These are phyloP conservation scores for Holothuria leucospilota DNA, from an alignment of 53 echinoderm and acorn worm genomes.

Conservation along the genomic window DNA sequence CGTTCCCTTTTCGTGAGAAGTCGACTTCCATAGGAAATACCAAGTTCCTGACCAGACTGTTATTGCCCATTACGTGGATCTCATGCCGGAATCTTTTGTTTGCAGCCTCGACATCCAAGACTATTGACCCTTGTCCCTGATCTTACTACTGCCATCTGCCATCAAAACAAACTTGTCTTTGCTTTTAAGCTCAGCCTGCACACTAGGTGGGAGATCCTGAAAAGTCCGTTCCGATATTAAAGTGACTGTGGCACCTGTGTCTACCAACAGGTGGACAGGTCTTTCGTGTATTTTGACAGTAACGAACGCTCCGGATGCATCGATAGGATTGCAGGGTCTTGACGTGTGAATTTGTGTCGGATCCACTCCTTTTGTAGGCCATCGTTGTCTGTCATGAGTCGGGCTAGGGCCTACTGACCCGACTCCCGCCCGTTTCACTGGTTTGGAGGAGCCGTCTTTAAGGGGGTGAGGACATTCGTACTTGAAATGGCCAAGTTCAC, in stretches of 20 bases:
- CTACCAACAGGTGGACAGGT: not conserved
- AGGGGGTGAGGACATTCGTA: too few species aligned
- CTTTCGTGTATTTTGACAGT: not conserved
- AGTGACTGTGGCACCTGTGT: not conserved
- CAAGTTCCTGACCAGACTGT: not conserved
- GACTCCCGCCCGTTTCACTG: not conserved
- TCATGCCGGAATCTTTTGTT: too few species aligned
- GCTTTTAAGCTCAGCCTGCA: not conserved
- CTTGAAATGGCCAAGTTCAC: not conserved
- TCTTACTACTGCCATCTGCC: too few species aligned
- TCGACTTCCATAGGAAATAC: not conserved
- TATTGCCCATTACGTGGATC: not conserved
- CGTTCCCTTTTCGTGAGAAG: constrained; percentile 10
- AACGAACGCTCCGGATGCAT: not conserved
- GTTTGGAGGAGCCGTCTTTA: too few species aligned
- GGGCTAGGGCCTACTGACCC: not conserved
- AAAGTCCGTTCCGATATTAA: not conserved
- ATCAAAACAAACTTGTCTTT: too few species aligned
- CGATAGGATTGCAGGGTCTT: not conserved
- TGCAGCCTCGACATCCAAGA: too few species aligned
- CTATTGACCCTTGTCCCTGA: too few species aligned
- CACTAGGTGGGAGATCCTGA: not conserved
- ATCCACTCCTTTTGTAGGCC: not conserved
- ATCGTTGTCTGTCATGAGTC: not conserved
- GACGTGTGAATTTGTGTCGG: not conserved